phyloP scores from a whole-genome alignment of 1,140 invertebrate genomes.

The Lasioglossum baleicum region DNA sequence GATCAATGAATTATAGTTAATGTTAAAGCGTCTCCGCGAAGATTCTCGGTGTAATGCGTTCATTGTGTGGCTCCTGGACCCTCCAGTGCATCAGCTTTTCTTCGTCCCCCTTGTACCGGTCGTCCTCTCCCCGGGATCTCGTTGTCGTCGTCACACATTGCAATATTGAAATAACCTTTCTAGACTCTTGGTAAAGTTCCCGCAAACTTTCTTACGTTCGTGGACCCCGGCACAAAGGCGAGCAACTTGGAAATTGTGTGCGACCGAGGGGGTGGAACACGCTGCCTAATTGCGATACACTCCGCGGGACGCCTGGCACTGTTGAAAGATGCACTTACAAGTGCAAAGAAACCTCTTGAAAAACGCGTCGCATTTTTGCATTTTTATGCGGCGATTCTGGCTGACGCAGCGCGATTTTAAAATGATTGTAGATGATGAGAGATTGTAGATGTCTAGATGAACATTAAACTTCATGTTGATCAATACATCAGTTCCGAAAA shows the following conservation, averaged over 20 bases:
- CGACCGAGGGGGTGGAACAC: constrained; percentile 54
- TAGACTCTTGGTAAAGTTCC: constrained; percentile 59
- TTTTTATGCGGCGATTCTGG: too few relatives aligned
- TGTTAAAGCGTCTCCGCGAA: constrained; percentile 2
- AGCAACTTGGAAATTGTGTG: constrained; percentile 41
- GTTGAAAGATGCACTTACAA: background rate
- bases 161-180: constrained; percentile 68
- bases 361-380: background rate
- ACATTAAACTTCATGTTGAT: too few relatives aligned
- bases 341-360: background rate
- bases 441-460: too few relatives aligned
- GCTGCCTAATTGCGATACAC: constrained; percentile 77
- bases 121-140: too few relatives aligned
- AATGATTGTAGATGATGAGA: too few relatives aligned
- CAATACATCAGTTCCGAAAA: too few relatives aligned
- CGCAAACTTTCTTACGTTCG: constrained; percentile 17
- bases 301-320: constrained; percentile 60
- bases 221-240: constrained; percentile 39
- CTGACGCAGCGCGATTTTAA: too few relatives aligned
- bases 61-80: constrained; percentile 3
- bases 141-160: constrained; percentile 49
- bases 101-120: background rate
- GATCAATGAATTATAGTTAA: constrained; percentile 12
- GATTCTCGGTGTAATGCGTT: constrained; percentile 21
- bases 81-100: constrained; percentile 2